Base-by-base conservation (phyloP, 2,113 vertebrate species). In the Etia nguti region DNA sequence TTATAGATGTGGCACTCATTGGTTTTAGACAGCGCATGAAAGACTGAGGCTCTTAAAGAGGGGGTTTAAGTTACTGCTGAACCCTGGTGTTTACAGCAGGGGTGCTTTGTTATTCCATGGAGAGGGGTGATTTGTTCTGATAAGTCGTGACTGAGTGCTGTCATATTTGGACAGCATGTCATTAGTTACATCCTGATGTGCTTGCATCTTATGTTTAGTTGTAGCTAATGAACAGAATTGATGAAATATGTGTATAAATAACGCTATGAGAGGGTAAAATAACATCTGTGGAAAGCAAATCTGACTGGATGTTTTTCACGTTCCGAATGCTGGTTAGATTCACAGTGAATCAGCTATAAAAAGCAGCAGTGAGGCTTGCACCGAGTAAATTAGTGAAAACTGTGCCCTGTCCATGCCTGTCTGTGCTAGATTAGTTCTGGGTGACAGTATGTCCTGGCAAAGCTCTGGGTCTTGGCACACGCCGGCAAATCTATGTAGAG, bases 381-480 rank as follows among this genome's bases (percentile, higher is more conserved):
- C 34, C 80, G 81, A 91, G 85, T 70, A 60, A 90, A 83, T 86
- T 38, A 91, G 87, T 55, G 29, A 81, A 91, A 90, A 89, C 81
- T 46, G 65, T 82, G 38, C 31, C 55, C 75, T 86, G 82, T 86
- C 81, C 46, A 62, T 80, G 87, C 38, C 81, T 85, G 86, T 85
- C 88, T 91, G 84, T 85, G 59, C 89, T 84, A 90, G 91, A 90
- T 90, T 93, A 92, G 86, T 90, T 90, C 80, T 87, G 90, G 88
- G 86, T 93, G 93, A 94, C 89, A 88, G 86, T 77, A 50, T 85
- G 62, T 87, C 85, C 89, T 92, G 88, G 89, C 89, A 87, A 79
- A 84, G 85, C 89, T 89, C 59, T 56, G 56, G 57, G 48, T 93
- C 88, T 91, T 90, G 79, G 90, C 88, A 91, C 82, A 86, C 46